Conservation (phyloP, 2,113 vertebrate genomes). For the Gopherus evgoodei region DNA sequence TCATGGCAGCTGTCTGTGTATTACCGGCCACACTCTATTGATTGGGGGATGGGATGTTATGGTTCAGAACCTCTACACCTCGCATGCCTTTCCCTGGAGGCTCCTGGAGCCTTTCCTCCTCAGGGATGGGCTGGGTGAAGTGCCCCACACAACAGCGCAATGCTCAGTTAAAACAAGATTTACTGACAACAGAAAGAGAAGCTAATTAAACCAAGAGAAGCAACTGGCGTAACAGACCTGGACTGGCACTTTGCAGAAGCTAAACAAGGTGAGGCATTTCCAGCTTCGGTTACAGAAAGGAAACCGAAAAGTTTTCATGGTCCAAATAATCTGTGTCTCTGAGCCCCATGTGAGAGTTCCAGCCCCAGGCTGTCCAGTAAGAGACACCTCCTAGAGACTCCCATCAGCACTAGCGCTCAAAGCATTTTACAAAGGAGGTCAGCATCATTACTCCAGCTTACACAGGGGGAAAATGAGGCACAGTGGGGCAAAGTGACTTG, state of each 20-base stretch:
- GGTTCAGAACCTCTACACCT: too few species aligned
- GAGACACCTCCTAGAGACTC: background rate
- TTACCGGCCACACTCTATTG: background rate
- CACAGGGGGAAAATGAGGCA: background rate
- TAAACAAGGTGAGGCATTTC: background rate
- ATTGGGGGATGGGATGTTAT: too few species aligned
- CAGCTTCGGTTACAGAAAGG: background rate
- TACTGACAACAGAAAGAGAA: background rate
- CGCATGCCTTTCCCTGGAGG: background rate
- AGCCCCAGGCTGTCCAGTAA: background rate
- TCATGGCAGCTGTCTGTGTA: background rate
- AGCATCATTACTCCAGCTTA: background rate
- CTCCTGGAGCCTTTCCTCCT: rapidly evolving
- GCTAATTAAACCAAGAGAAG: background rate
- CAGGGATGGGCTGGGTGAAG: background rate
- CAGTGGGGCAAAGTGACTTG: too few species aligned
- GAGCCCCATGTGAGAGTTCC: background rate
- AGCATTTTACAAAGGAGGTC: background rate
- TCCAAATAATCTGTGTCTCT: background rate
- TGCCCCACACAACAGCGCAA: background rate
- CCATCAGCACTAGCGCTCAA: background rate
- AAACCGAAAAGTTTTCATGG: background rate
- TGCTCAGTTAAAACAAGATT: background rate
- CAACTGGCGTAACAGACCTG: too few species aligned
- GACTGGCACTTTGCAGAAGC: background rate